phyloP scores from a whole-genome alignment of 2,888 invertebrate genomes.

The Caenorhabditis plicata region DNA sequence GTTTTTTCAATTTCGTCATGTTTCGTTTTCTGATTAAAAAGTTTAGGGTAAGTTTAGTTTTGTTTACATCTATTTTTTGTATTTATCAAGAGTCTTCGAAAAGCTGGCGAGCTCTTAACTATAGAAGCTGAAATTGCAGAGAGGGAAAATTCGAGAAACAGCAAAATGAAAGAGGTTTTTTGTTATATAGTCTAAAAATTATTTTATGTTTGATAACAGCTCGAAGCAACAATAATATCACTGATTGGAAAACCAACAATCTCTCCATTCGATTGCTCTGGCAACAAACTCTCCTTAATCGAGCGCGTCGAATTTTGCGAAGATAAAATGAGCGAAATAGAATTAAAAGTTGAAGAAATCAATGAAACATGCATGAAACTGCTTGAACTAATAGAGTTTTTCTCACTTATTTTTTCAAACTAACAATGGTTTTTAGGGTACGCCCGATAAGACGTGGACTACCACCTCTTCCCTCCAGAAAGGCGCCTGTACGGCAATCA shows the following conservation, averaged over 20 bases:
- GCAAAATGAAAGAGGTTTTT: constrained; percentile 45
- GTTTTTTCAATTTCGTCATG: constrained; percentile 52
- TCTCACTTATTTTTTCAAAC: background rate
- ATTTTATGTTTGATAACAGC: background rate
- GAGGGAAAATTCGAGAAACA: constrained; percentile 46
- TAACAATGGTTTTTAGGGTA: constrained; percentile 1
- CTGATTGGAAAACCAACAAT: constrained; percentile 31
- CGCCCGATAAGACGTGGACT: constrained; percentile 5
- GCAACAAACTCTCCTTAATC: constrained; percentile 18
- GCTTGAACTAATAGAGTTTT: constrained; percentile 15
- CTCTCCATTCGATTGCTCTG: constrained; percentile 27
- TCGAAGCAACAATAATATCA: constrained; percentile 24
- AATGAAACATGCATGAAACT: constrained; percentile 17
- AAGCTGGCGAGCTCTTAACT: constrained; percentile 51
- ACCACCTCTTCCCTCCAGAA: constrained; percentile 15
- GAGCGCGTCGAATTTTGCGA: constrained; percentile 33
- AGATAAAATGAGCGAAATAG: constrained; percentile 24
- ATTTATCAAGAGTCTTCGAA: constrained; percentile 38
- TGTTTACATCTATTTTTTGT: background rate
- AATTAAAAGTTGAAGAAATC: constrained; percentile 20
- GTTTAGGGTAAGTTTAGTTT: constrained; percentile 14
- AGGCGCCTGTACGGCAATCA: constrained; percentile 5
- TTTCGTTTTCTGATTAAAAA: constrained; percentile 45
- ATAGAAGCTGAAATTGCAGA: constrained; percentile 55
- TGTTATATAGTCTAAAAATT: background rate